A percentile compares a stretch with the other conserved stretches of the same genome.
Conservation (phyloP, 2,113 vertebrate genomes). For the Microtus richardsoni region DNA sequence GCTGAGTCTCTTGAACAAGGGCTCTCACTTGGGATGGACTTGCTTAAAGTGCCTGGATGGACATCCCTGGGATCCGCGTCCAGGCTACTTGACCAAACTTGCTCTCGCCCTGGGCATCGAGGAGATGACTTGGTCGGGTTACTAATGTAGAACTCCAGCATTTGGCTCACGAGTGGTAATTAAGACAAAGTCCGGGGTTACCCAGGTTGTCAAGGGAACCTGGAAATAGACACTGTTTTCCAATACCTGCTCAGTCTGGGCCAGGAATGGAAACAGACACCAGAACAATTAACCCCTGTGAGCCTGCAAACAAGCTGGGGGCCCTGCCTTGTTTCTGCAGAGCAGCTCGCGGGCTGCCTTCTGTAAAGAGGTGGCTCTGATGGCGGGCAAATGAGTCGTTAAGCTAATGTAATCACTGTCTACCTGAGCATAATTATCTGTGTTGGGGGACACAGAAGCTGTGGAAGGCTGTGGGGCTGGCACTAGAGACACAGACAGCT, state of each 20-base stretch:
- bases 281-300: conserved; percentile 9
- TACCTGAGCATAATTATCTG: conserved; percentile 65
- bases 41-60: background rate
- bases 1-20: background rate
- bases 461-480: conserved; percentile 44
- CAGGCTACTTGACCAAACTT: background rate
- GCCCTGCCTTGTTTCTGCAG: background rate
- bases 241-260: conserved; percentile 38
- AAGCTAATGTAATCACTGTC: conserved; percentile 75
- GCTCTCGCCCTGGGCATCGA: background rate
- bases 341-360: background rate
- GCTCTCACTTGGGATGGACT: background rate
- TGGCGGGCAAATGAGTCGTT: conserved; percentile 62
- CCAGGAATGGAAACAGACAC: conserved; percentile 47
- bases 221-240: conserved; percentile 69
- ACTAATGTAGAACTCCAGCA: conserved; percentile 41
- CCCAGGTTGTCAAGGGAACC: conserved; percentile 61
- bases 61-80: background rate
- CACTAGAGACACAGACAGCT: background rate
- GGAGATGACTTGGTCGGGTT: background rate
- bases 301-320: background rate
- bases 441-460: background rate
- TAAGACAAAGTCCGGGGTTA: conserved; percentile 32
- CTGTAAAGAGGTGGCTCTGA: conserved; percentile 56
- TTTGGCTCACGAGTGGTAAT: conserved; percentile 48